Evolutionary conservation across 2,797 vertebrate genomes (phyloP).

Genomic region (Chelon labrosus): DNA sequence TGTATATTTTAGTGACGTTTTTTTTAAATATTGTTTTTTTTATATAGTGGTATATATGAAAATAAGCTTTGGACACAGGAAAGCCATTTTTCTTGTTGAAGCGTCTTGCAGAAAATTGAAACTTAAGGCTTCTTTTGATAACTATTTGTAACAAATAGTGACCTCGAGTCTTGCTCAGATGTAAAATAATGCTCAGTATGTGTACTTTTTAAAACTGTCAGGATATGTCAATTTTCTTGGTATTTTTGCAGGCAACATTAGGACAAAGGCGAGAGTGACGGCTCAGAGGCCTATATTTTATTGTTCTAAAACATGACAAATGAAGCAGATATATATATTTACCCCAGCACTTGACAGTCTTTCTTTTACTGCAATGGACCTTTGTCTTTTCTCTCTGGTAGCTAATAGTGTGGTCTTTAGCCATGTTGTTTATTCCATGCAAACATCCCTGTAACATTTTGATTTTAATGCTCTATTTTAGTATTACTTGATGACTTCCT

Average conservation of each 20-base stretch:
- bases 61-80: constrained; percentile 88
- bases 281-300: constrained; percentile 90
- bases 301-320: constrained; percentile 88
- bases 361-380: constrained; percentile 97
- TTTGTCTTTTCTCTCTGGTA: constrained; percentile 92
- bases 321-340: constrained; percentile 96
- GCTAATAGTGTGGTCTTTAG: constrained; percentile 97
- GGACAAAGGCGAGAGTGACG: constrained; percentile 84
- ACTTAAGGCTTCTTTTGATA: constrained; percentile 89
- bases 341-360: constrained; percentile 99
- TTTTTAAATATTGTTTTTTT: constrained; percentile 87
- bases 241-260: constrained; percentile 88
- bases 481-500: constrained; percentile 85
- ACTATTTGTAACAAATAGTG: constrained; percentile 91
- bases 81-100: constrained; percentile 86
- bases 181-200: constrained; percentile 88
- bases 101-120: constrained; percentile 85
- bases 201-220: constrained; percentile 88
- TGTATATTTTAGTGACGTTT: constrained; percentile 94
- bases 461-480: constrained; percentile 85
- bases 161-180: constrained; percentile 88
- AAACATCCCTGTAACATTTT: constrained; percentile 95
- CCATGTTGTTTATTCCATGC: constrained; percentile 97
- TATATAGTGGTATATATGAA: constrained; percentile 86
- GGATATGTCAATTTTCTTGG: constrained; percentile 87